phyloP scores from a whole-genome alignment of 2,113 vertebrate species.

The Microcebus jonahi region DNA sequence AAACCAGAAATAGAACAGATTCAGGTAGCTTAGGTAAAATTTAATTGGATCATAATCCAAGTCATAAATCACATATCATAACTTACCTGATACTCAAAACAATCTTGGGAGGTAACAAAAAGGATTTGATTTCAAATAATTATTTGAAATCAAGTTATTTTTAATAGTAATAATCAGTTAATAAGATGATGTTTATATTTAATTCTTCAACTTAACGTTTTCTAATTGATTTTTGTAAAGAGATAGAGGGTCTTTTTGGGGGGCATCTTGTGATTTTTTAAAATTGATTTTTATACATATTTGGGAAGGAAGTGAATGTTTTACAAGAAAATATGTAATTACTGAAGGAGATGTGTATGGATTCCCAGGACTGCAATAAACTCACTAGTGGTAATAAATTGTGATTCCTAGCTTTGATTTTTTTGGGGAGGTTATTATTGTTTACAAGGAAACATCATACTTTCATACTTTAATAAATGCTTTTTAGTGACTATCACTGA shows the following conservation, averaged over 20 bases:
- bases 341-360: not conserved
- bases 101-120: not conserved
- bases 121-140: not conserved
- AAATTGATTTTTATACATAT: slow-evolving; percentile 23
- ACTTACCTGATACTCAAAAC: slow-evolving; percentile 49
- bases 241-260: not conserved
- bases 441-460: slow-evolving; percentile 55
- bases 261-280: not conserved
- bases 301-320: slow-evolving; percentile 29
- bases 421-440: not conserved
- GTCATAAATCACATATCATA: not conserved
- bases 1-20: slow-evolving; percentile 29
- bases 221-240: slow-evolving; percentile 5
- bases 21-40: slow-evolving; percentile 47
- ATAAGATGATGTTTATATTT: not conserved
- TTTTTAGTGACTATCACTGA: slow-evolving; percentile 44
- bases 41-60: not conserved
- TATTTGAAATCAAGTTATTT: not conserved
- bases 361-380: slow-evolving; percentile 3
- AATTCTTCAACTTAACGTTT: not conserved
- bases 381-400: slow-evolving; percentile 38
- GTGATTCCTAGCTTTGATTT: slow-evolving; percentile 1
- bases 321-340: slow-evolving; percentile 46
- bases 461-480: slow-evolving; percentile 32
- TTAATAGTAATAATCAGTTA: slow-evolving; percentile 1